These are phyloP conservation scores for Ecliptopera silaceata DNA, from an alignment of 2,888 invertebrate species.

Conservation along the genomic window DNA sequence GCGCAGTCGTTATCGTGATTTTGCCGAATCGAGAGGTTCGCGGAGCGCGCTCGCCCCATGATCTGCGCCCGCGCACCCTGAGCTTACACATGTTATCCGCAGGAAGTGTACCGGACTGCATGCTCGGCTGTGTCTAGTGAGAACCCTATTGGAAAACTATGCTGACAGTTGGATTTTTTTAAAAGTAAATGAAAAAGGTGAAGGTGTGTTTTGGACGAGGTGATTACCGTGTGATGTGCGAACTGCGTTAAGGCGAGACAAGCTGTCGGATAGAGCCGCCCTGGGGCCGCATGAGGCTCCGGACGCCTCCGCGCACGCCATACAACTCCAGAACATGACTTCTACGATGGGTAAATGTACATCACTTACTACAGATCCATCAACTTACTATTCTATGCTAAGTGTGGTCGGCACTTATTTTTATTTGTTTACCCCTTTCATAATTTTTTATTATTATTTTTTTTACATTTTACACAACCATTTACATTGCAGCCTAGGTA, in stretches of 20 bases:
- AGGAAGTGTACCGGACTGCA: constrained; percentile 64
- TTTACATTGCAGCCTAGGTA: too few relatives aligned
- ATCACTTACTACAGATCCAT: too few relatives aligned
- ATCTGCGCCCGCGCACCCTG: constrained; percentile 55
- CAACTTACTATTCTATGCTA: too few relatives aligned
- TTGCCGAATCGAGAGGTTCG: constrained; percentile 82
- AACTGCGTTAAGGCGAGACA: constrained; percentile 54
- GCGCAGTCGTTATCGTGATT: constrained; percentile 83
- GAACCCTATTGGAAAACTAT: constrained; percentile 64
- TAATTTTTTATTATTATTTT: too few relatives aligned
- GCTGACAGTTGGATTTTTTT: constrained; percentile 72
- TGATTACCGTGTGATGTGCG: constrained; percentile 73
- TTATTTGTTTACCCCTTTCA: too few relatives aligned
- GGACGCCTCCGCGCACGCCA: constrained; percentile 71
- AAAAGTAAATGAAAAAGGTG: constrained; percentile 78
- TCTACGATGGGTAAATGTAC: constrained; percentile 79
- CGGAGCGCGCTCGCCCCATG: constrained; percentile 61
- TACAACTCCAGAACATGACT: constrained; percentile 78
- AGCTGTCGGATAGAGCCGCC: constrained; percentile 74
- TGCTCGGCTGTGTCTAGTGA: constrained; percentile 63
- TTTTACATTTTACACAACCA: too few relatives aligned
- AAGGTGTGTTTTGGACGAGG: constrained; percentile 63
- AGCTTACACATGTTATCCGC: constrained; percentile 51
- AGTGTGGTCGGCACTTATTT: too few relatives aligned
- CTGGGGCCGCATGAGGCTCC: constrained; percentile 74